Evolutionary conservation across 2,113 vertebrate species (phyloP).

Genomic region (Ammodytes marinus): DNA sequence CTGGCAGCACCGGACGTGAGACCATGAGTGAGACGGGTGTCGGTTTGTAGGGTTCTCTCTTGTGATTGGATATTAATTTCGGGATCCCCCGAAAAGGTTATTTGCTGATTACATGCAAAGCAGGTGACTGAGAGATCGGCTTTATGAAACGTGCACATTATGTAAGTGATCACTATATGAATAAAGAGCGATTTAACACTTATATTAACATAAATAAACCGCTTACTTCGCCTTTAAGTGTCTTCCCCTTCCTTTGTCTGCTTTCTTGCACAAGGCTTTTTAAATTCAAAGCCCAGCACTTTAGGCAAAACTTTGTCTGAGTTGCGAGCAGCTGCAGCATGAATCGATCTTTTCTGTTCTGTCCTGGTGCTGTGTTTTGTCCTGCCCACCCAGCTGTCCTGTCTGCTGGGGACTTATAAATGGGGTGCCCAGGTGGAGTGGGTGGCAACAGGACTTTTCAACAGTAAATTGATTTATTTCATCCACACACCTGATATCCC

Average conservation of each 20-base stretch:
- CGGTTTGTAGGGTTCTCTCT: no score
- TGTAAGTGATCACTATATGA: no score
- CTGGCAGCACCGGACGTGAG: no score
- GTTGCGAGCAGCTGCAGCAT: not conserved
- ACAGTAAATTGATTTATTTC: slow-evolving; percentile 22
- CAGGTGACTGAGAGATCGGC: no score
- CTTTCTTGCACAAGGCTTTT: not conserved
- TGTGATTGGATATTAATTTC: no score
- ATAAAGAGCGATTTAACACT: no score
- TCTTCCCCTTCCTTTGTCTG: not conserved
- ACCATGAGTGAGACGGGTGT: no score
- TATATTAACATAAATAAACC: no score
- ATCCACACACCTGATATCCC: not conserved
- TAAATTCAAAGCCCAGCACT: not conserved
- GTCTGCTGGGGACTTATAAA: not conserved
- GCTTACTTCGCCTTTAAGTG: not conserved
- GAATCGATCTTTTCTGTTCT: slow-evolving; percentile 4
- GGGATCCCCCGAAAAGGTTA: no score
- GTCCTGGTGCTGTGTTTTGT: not conserved
- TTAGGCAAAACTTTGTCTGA: not conserved
- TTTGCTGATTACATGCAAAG: no score
- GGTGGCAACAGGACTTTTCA: slow-evolving; percentile 13
- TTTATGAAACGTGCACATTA: no score
- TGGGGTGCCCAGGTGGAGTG: not conserved
- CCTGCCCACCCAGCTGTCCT: slow-evolving; percentile 29